These are phyloP conservation scores for Tetraneura akinire DNA, from an alignment of 1,140 invertebrate species.

Conservation along the genomic window DNA sequence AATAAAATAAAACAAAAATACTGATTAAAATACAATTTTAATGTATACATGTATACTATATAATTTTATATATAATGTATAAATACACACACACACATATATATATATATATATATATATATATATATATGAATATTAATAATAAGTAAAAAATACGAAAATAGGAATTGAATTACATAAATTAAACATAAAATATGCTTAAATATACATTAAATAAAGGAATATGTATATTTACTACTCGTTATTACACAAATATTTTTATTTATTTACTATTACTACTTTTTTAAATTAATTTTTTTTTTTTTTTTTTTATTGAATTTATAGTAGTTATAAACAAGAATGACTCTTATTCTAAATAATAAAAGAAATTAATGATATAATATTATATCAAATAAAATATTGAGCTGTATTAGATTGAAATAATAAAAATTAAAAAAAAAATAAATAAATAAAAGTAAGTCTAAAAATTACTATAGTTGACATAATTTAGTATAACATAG, in stretches of 20 bases:
- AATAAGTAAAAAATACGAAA: conserved; percentile 39
- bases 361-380: neutral
- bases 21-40: conserved; percentile 36
- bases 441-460: neutral
- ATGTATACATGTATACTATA: neutral
- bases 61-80: too few relatives aligned
- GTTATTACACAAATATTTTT: neutral
- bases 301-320: conserved; percentile 7
- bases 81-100: neutral
- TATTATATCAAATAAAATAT: neutral
- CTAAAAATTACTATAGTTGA: conserved; percentile 11
- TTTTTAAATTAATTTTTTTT: neutral
- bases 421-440: neutral
- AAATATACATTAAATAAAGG: conserved; percentile 37
- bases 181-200: conserved; percentile 45
- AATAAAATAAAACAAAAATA: conserved; percentile 6
- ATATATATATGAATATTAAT: conserved; percentile 15
- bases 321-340: neutral
- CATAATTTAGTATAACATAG: neutral
- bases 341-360: neutral
- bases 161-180: conserved; percentile 49
- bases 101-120: too few relatives aligned
- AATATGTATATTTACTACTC: neutral
- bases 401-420: neutral
- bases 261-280: too few relatives aligned